Evolutionary conservation across 2,797 vertebrate species (phyloP).

Genomic region (Sylvia borin): DNA sequence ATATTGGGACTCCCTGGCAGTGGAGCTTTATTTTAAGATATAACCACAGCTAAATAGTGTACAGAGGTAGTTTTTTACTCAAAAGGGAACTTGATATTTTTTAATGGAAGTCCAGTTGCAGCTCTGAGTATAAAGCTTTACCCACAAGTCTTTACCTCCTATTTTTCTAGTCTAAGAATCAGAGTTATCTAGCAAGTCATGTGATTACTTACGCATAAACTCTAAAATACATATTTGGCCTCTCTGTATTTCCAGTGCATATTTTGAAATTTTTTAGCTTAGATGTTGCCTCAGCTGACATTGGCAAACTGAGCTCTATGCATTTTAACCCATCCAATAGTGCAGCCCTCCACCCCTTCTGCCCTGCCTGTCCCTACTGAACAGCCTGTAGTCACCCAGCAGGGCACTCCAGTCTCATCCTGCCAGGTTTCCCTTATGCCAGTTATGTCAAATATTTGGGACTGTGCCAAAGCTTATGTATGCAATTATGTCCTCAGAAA

Average conservation of each 20-base stretch:
- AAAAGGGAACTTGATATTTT: not conserved
- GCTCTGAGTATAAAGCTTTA: not conserved
- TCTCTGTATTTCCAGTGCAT: not conserved
- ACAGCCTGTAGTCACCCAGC: not conserved
- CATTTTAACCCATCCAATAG: not conserved
- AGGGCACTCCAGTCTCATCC: not conserved
- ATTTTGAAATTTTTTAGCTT: not conserved
- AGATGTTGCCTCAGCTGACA: not conserved
- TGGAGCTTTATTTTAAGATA: not conserved
- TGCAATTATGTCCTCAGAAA: not conserved
- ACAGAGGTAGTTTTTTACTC: not conserved
- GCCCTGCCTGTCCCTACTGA: not conserved
- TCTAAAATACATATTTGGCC: not conserved
- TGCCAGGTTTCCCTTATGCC: not conserved
- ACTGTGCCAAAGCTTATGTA: not conserved
- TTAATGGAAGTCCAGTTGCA: not conserved
- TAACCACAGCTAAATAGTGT: not conserved
- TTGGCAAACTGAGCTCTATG: not conserved
- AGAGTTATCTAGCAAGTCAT: not conserved
- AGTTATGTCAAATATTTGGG: not conserved
- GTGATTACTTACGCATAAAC: not conserved
- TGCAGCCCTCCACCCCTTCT: rapidly evolving
- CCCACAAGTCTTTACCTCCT: not conserved
- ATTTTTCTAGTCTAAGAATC: not conserved
- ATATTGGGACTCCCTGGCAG: rapidly evolving